Base-by-base conservation (phyloP, 2,797 vertebrate genomes). In the Meda fulgida region DNA sequence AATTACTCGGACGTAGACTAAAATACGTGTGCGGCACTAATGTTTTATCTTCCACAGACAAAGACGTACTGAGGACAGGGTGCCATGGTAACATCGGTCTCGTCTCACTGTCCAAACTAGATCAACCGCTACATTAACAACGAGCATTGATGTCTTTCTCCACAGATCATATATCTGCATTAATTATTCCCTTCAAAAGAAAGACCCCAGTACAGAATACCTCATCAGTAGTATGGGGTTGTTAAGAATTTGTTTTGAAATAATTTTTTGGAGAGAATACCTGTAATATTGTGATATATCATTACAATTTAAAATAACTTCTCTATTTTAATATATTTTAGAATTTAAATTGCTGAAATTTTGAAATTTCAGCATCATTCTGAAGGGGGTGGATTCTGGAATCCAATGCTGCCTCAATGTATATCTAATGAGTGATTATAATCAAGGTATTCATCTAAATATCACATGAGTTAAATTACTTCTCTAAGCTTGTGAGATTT, bases 51-150 rank as follows among this genome's bases (percentile, higher is more conserved):
- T 87, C 65, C 63, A 67, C 75, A 80, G 65, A 51, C 85, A 84
- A 36, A 53, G 70, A 73, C 18, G 38, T 67, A 65, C 70, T 63
- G 63, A 88, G 26, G 63, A 88, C 53, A 65, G 86, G 86, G 48
- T 87, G 80, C 88, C 81, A 89, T 90, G 88, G 88, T 69, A 89
- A 90, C 88, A 67, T 63, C 36, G 7, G 34, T 51, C 77, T 82
- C 66, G 21, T 60, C 70, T 85, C 55, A 40, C 63, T 23, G 70
- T 78, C 65, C 51, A 67, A 78, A 69, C 63, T 66, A 48, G 34
- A 78, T 75, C 29, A 63, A n/a, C 19, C 19, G 34, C 43, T 71
- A 87, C 40, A 73, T 87, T 76, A 73, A 67, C 58, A 73, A 53
- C 14, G 1, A 34, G 21, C 29, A 81, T 7, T 70, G 63, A 77